These are phyloP conservation scores for Diachasmimorpha longicaudata DNA, from an alignment of 1,140 invertebrate species.

Conservation along the genomic window DNA sequence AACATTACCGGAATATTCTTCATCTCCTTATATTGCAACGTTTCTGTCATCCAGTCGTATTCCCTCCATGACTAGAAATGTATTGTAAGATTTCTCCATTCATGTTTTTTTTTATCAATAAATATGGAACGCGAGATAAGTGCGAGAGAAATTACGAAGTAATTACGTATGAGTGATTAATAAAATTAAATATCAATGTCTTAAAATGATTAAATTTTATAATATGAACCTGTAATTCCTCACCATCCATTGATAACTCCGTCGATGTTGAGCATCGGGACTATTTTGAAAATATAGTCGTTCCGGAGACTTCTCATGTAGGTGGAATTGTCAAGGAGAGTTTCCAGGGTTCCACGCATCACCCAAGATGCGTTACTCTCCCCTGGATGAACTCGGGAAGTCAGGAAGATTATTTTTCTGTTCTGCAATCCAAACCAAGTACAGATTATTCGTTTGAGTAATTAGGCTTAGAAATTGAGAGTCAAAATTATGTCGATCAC, in stretches of 20 bases:
- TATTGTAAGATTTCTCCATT: conserved; percentile 11
- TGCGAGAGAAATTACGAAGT: conserved; percentile 34
- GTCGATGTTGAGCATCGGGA: conserved; percentile 89
- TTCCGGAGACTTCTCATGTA: conserved; percentile 70
- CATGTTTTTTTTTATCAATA: conserved; percentile 30
- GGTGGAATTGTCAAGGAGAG: conserved; percentile 68
- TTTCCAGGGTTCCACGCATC: conserved; percentile 82
- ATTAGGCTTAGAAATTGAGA: too few species aligned
- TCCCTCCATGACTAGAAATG: conserved; percentile 2
- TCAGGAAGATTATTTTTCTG: conserved; percentile 76
- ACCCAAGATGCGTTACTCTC: conserved; percentile 91
- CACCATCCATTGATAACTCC: conserved; percentile 89
- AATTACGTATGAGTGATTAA: conserved; percentile 31
- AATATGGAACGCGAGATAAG: conserved; percentile 15
- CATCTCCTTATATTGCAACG: conserved; percentile 33
- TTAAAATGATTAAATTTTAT: not conserved
- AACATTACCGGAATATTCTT: not conserved
- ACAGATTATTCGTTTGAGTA: too few species aligned
- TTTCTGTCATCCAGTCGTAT: conserved; percentile 57
- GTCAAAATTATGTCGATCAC: too few species aligned
- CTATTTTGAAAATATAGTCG: conserved; percentile 83
- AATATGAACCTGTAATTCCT: conserved; percentile 50
- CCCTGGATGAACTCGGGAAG: conserved; percentile 85
- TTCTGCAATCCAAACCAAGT: conserved; percentile 57
- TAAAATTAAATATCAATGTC: conserved; percentile 5